Evolutionary conservation across 2,113 vertebrate species (phyloP).

Genomic region (Brachypteracias leptosomus): DNA sequence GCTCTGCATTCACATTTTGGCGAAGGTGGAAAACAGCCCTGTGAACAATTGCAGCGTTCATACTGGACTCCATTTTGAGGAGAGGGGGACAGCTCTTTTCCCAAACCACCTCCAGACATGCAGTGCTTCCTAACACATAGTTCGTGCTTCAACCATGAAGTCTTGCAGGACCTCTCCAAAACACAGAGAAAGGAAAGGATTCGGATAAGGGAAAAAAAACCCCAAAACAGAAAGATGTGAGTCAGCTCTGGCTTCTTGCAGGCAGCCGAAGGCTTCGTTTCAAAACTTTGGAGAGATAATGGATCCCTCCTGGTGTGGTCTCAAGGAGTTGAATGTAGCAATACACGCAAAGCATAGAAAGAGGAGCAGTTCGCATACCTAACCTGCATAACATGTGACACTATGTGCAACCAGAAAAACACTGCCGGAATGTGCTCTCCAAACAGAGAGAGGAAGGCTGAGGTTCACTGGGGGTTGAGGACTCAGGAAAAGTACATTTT

Average conservation of each 20-base stretch:
- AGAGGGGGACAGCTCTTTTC: background rate
- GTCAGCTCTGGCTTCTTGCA: conserved; percentile 13
- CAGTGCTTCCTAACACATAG: background rate
- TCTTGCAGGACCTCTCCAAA: conserved; percentile 5
- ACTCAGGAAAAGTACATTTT: background rate
- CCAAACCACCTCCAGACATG: background rate
- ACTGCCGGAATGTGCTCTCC: background rate
- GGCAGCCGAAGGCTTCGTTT: background rate
- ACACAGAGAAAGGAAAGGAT: conserved; percentile 23
- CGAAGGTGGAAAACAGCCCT: background rate
- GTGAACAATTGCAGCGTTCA: background rate
- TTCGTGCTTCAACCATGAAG: background rate
- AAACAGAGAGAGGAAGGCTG: background rate
- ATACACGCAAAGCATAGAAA: background rate
- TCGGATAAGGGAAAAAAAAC: background rate
- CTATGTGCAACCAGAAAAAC: background rate
- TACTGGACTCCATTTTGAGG: background rate
- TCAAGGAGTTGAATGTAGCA: background rate
- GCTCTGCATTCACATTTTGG: background rate
- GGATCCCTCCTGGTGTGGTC: background rate
- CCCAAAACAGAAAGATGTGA: conserved; percentile 11
- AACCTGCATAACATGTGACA: background rate
- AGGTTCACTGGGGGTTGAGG: background rate
- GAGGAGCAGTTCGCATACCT: background rate
- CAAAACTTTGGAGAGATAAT: background rate